A percentile compares a stretch with the other conserved stretches of the same genome.
Conservation (phyloP, 2,113 vertebrate species). For the Xiphorhynchus elegans region DNA sequence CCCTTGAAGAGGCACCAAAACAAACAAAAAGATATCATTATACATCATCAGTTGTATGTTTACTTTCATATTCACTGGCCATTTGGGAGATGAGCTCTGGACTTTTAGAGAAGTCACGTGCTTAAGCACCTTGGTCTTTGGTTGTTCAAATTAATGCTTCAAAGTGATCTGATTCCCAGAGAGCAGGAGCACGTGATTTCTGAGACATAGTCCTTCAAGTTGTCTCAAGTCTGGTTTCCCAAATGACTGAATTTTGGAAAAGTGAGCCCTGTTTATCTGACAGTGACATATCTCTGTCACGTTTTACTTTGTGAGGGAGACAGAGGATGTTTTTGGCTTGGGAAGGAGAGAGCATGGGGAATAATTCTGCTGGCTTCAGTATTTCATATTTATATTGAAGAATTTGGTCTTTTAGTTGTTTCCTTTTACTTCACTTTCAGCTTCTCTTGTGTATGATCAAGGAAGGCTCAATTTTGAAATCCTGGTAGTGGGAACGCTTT, state of each 20-base stretch:
- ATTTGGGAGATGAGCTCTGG: not conserved
- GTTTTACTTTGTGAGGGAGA: not conserved
- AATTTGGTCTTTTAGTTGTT: not conserved
- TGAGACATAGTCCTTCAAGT: not conserved
- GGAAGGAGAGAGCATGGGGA: not conserved
- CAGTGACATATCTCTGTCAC: not conserved
- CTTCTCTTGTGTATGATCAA: not conserved
- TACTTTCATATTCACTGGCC: not conserved
- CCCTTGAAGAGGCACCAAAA: not conserved
- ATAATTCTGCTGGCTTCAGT: not conserved
- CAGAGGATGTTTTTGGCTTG: not conserved
- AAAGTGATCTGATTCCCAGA: not conserved
- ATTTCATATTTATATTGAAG: not conserved
- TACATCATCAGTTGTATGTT: not conserved
- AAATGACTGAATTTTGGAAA: not conserved
- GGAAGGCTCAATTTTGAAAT: not conserved
- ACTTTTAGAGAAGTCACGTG: not conserved
- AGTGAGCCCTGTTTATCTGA: not conserved
- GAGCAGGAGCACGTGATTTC: not conserved
- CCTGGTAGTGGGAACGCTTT: not conserved
- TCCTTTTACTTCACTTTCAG: not conserved
- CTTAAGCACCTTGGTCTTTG: not conserved
- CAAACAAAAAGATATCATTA: not conserved
- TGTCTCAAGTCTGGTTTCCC: not conserved
- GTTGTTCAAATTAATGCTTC: not conserved